A percentile compares a stretch with the other conserved stretches of the same genome.
phyloP scores from a whole-genome alignment of 64 coral and sea anemone species.

The Dendronephthya gigantea region DNA sequence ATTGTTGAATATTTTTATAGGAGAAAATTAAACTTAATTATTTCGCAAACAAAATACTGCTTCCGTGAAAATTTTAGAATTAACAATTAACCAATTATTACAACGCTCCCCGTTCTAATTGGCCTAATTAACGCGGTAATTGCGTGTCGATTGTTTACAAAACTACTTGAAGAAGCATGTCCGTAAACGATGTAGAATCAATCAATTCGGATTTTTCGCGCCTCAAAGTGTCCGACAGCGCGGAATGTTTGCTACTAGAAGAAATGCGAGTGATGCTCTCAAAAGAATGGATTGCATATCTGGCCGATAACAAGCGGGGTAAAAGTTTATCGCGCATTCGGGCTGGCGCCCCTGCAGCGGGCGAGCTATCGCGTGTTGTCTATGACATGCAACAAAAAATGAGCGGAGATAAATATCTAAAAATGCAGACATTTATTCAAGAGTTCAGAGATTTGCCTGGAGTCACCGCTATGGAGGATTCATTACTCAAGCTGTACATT shows the following conservation, averaged over 20 bases:
- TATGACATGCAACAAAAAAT: background rate
- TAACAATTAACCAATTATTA: background rate
- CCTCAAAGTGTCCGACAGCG: background rate
- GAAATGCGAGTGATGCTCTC: background rate
- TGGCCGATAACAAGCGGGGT: background rate
- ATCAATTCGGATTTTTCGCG: background rate
- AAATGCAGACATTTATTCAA: background rate
- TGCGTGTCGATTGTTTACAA: background rate
- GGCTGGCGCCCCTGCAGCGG: background rate
- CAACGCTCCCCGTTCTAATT: background rate
- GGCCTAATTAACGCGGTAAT: background rate
- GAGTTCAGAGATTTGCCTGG: background rate
- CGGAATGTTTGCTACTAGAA: background rate
- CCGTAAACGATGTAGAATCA: background rate
- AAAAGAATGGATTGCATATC: background rate
- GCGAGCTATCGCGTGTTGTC: background rate
- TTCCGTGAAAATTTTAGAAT: no score
- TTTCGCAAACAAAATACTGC: background rate
- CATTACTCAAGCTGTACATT: background rate
- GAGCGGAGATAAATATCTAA: background rate
- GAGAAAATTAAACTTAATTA: background rate
- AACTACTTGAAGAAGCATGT: background rate
- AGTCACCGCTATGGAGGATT: background rate
- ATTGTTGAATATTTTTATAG: background rate
- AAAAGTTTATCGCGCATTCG: background rate